These are phyloP conservation scores for Tetranychus cinnabarinus DNA, from an alignment of 1,140 invertebrate species.

Conservation along the genomic window DNA sequence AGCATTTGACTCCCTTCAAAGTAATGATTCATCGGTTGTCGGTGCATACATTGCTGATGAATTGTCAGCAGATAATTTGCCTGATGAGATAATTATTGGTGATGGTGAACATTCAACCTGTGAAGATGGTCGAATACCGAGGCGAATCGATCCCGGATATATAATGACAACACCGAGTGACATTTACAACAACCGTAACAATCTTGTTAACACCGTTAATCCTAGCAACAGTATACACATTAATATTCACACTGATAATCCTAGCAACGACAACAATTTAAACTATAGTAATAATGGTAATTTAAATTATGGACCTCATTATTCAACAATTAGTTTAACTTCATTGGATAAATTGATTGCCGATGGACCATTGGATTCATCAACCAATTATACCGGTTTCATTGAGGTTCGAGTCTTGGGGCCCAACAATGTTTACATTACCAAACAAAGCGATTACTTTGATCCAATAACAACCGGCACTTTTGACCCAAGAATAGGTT, in stretches of 20 bases:
- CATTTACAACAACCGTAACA: not conserved
- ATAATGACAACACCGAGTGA: not conserved
- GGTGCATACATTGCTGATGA: conserved; percentile 16
- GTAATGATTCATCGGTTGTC: not conserved
- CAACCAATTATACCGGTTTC: conserved; percentile 15
- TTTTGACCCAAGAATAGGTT: not conserved
- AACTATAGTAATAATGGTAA: too few species aligned
- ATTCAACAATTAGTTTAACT: not conserved
- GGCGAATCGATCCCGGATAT: not conserved
- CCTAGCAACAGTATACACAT: too few species aligned
- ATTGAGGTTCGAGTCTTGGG: conserved; percentile 13
- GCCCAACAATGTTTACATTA: conserved; percentile 12
- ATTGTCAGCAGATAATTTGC: conserved; percentile 7
- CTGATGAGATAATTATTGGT: conserved; percentile 8
- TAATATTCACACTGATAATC: too few species aligned
- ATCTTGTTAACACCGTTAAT: conserved; percentile 6
- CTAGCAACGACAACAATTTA: too few species aligned
- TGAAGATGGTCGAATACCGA: not conserved
- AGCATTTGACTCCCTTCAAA: not conserved
- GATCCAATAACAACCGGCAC: conserved; percentile 11
- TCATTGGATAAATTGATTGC: conserved; percentile 19
- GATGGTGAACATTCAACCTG: conserved; percentile 1
- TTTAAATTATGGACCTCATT: not conserved
- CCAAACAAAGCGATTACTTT: conserved; percentile 12
- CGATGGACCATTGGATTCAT: conserved; percentile 12